These are phyloP conservation scores for Aproaerema taeniolella DNA, from an alignment of 2,888 invertebrate species.

Conservation along the genomic window DNA sequence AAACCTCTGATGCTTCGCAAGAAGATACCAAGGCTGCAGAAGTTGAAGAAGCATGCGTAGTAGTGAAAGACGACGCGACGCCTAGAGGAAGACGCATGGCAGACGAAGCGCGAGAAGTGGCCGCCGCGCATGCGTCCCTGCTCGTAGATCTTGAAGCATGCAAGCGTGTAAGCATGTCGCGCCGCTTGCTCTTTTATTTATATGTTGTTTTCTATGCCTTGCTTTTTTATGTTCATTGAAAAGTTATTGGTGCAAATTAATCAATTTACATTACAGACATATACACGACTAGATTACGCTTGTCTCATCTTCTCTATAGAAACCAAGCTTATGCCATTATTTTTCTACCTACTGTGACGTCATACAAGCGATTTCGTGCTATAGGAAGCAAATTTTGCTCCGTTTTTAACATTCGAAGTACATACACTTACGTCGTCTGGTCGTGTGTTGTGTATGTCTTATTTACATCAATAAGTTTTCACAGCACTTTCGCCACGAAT, in stretches of 20 bases:
- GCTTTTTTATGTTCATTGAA: constrained; percentile 37
- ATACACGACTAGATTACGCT: too few relatives aligned
- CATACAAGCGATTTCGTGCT: too few relatives aligned
- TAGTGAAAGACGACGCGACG: constrained; percentile 65
- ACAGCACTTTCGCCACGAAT: constrained; percentile 9
- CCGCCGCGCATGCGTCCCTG: constrained; percentile 71
- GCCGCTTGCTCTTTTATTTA: constrained; percentile 50
- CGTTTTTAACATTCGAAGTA: too few relatives aligned
- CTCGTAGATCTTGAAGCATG: constrained; percentile 80
- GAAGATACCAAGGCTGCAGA: constrained; percentile 48
- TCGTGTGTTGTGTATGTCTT: too few relatives aligned
- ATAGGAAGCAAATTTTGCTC: too few relatives aligned
- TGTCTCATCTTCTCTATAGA: too few relatives aligned
- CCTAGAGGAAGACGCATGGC: constrained; percentile 62
- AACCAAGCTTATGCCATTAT: neutral
- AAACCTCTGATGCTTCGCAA: constrained; percentile 41
- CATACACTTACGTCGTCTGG: too few relatives aligned
- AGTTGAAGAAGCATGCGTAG: constrained; percentile 62
- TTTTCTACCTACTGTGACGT: neutral
- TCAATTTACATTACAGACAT: too few relatives aligned
- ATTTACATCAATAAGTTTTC: constrained; percentile 17
- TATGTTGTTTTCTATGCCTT: constrained; percentile 33
- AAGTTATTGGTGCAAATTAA: constrained; percentile 1
- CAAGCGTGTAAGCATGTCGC: constrained; percentile 83
- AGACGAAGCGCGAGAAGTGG: constrained; percentile 70